These are phyloP conservation scores for Nothoprocta perdicaria DNA, from an alignment of 2,113 vertebrate genomes.

Conservation along the genomic window DNA sequence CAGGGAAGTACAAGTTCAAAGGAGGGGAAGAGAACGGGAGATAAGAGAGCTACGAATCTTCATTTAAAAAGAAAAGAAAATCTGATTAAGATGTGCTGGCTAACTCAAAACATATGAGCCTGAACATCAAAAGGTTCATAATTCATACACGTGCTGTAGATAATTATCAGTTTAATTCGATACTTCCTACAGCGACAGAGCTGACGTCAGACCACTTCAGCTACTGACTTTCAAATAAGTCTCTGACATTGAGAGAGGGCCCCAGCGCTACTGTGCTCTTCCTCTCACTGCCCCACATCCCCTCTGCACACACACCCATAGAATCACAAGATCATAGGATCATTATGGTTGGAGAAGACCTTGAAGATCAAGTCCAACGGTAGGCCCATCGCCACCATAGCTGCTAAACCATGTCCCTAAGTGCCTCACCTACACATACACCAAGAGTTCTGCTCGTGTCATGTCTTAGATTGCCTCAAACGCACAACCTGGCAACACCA, in stretches of 20 bases:
- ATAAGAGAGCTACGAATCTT: constrained; percentile 58
- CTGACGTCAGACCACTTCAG: constrained; percentile 40
- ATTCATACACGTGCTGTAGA: constrained; percentile 60
- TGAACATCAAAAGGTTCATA: constrained; percentile 55
- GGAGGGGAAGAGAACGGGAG: constrained; percentile 7
- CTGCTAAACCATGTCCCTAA: too few relatives aligned
- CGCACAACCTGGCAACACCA: neutral
- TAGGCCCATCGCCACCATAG: too few relatives aligned
- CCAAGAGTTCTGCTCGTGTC: neutral
- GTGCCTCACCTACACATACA: fast-evolving
- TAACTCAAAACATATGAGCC: constrained; percentile 62
- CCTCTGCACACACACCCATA: fast-evolving
- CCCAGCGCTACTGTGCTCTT: fast-evolving
- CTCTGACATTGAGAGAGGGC: constrained; percentile 18
- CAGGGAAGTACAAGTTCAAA: constrained; percentile 43
- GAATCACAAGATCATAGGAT: too few relatives aligned
- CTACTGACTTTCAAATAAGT: neutral
- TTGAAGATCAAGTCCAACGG: too few relatives aligned
- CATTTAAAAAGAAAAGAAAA: constrained; percentile 54
- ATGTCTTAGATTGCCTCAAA: neutral
- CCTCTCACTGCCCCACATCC: neutral
- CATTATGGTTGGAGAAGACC: too few relatives aligned
- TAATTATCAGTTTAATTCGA: constrained; percentile 71
- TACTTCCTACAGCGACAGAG: constrained; percentile 63
- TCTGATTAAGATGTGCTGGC: constrained; percentile 68